Base-by-base conservation (phyloP, 1,140 invertebrate species). In the Propsilocerus akamusi region DNA sequence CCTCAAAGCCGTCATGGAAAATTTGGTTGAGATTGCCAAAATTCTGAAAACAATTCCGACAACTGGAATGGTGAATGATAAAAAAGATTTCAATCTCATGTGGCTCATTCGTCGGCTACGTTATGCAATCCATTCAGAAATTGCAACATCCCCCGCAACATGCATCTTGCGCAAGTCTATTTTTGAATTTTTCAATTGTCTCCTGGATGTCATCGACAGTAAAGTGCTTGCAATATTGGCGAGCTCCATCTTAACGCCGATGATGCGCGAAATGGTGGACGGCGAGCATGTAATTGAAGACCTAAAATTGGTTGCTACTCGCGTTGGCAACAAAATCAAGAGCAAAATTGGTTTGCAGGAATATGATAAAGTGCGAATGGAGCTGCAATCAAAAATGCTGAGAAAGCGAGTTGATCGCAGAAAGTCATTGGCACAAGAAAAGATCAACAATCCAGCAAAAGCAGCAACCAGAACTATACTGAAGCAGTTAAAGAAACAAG, bases 111-210 rank as follows among this genome's bases (percentile, higher is more conserved):
- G 67, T 12, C 74, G 69, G 51, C 64, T 81, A 52, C 67, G 70
- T n/a, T 67, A 70, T 54, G 67, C 77, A 53, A 68, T 76, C 3
- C 75, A 77, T 55, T 68, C 66, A 49, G 79, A 81, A 62, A 65
- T 76, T 2, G 64, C 72, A 12, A 64, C 66, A 54, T 67, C 70
- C 20, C 61, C 70, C 5, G 5, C 22, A 25, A 5, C 25, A 25
- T 47, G 23, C 14, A 11, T 47, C 1, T 47, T 47, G 80, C 68
- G 83, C 53, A 71, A 64, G 12, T 70, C 74, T 49, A 68, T 81
- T 14, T 85, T 86, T 51, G 81, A 81, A 53, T 86, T 78, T 64
- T 72, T 82, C n/a, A 81, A 77, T 25, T 80, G 77, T 1, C 54
- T 85, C 10, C 58, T 71, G 17, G 61, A 74, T 4, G 70, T 75